Evolutionary conservation across 1,140 invertebrate genomes (phyloP), one percentile per base, ranked within the genome.

Genomic region (Dinoponera quadriceps): DNA sequence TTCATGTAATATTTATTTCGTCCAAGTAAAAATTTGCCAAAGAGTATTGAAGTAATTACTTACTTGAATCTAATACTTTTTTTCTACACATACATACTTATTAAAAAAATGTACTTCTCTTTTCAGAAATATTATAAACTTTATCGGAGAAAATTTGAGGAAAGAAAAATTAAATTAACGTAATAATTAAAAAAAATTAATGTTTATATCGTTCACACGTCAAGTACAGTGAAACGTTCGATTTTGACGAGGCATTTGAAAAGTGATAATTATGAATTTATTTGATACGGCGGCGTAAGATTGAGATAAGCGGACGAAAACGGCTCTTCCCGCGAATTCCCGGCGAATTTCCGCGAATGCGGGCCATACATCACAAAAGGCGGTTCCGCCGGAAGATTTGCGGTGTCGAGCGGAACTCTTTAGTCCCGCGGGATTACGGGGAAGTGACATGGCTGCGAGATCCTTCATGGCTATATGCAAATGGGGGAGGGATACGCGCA

Each of bases 391-490:
- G 65, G 49, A 57, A 71, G 51, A 69, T 69, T 48, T 78, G 22
- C 63, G 63, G 22, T 59, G 55, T 71, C 65, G 33, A 59, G 20
- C 75, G 75, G 65, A 80, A 80, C 51, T 57, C 65, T 71, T 78
- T 44, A 57, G 51, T 80, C 65, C 65, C 27, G 48, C 54, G 33
- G 63, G 75, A 80, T 80, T 80, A 48, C 54, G n/a, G 65, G 65
- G 48, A 82, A 82, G 78, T 74, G 78, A 72, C 78, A 62, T 51
- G 57, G 69, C 78, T 38, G 66, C 38, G 68, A 73, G 18, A 49
- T 81, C 68, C 48, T 62, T 62, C 78, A 33, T 73, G 78, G 55
- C 20, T 14, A 16, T 44, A 82, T 82, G 78, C 78, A 82, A 82
- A 82, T 74, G 68, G 27, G 59, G 27, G 59, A 7, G 44, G 78